A percentile compares a stretch with the other conserved stretches of the same genome.
Evolutionary conservation across 2,797 vertebrate genomes (phyloP).

Genomic region (Dryobates pubescens): DNA sequence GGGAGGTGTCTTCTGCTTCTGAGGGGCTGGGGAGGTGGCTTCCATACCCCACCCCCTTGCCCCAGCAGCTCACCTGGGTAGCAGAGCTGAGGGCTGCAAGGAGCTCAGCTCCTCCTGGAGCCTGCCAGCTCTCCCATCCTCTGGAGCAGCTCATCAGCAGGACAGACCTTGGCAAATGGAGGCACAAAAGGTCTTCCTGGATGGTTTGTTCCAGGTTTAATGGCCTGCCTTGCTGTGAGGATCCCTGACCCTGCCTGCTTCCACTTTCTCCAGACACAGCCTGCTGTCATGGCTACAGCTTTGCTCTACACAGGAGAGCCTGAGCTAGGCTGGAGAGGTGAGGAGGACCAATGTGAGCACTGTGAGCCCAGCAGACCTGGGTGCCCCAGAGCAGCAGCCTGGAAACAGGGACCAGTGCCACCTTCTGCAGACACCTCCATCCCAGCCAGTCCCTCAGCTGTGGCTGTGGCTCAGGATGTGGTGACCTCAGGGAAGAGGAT

Average conservation of each 20-base stretch:
- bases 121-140: not conserved
- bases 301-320: not conserved
- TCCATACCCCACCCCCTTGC: not conserved
- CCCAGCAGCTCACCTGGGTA: not conserved
- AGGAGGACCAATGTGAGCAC: fast-evolving
- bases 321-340: not conserved
- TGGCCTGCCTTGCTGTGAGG: not conserved
- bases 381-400: not conserved
- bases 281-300: not conserved
- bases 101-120: not conserved
- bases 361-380: not conserved
- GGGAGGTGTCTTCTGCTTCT: not conserved
- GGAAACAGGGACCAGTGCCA: not conserved
- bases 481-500: not conserved
- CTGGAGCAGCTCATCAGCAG: fast-evolving
- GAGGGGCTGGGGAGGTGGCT: not conserved
- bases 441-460: not conserved
- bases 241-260: not conserved
- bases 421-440: not conserved
- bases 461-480: not conserved
- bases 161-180: not conserved
- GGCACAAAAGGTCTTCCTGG: not conserved
- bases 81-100: not conserved
- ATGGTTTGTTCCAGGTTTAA: not conserved
- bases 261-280: not conserved